Percentiles rank a stretch among this genome's conserved stretches.
Evolutionary conservation across 1,140 invertebrate genomes (phyloP).

Genomic region (Dreissena polymorpha): DNA sequence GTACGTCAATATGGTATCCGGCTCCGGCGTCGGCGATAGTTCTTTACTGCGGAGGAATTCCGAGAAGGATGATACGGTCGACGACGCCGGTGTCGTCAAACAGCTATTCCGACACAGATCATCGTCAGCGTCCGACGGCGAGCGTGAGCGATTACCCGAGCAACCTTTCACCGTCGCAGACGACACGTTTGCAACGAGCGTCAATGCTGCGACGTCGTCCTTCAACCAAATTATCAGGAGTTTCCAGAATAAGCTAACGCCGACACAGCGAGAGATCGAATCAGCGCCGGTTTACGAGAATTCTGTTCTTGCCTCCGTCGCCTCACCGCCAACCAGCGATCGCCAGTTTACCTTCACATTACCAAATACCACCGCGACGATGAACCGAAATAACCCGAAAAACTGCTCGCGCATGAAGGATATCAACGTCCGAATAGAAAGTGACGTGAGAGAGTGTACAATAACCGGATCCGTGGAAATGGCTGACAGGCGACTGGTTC

Average conservation of each 20-base stretch:
- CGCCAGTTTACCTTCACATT: slow-evolving; percentile 11
- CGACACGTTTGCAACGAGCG: background rate
- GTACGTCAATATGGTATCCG: slow-evolving; percentile 40
- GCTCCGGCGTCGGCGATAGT: slow-evolving; percentile 28
- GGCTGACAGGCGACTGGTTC: slow-evolving; percentile 30
- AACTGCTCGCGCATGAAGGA: slow-evolving; percentile 33
- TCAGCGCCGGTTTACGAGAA: slow-evolving; percentile 31
- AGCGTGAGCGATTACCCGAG: background rate
- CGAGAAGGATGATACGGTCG: background rate
- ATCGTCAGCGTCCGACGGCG: slow-evolving; percentile 28
- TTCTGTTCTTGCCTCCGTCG: slow-evolving; percentile 7
- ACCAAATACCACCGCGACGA: slow-evolving; percentile 15
- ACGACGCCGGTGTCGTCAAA: background rate
- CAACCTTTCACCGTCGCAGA: background rate
- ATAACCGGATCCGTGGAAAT: slow-evolving; percentile 47
- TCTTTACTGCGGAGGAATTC: background rate
- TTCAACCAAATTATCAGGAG: slow-evolving; percentile 5
- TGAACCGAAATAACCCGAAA: slow-evolving; percentile 25
- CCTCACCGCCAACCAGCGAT: slow-evolving; percentile 1
- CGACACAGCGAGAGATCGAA: background rate
- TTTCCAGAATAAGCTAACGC: background rate
- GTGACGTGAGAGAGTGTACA: slow-evolving; percentile 41
- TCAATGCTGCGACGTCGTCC: background rate
- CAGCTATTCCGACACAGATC: slow-evolving; percentile 28
- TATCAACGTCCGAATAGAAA: slow-evolving; percentile 21